Evolutionary conservation across 2,888 invertebrate genomes (phyloP), one percentile per base, ranked within the genome.

Genomic region (Ernsta delagoae): DNA sequence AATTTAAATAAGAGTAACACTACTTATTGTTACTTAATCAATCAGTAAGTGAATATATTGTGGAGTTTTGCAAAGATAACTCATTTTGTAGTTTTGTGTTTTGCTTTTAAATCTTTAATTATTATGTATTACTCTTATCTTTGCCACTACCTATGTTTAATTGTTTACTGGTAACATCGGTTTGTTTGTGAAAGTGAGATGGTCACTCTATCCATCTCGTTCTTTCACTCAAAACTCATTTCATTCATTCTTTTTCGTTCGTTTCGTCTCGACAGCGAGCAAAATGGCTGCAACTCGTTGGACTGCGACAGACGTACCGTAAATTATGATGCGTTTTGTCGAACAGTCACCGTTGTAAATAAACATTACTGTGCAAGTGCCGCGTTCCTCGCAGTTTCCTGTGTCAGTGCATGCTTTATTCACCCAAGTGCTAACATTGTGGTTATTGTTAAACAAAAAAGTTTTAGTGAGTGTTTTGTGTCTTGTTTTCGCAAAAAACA

Each of bases 281-380:
- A 91, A 92, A 89, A 92, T 92, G 92, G 92, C 92, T 82, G 92
- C 86, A 83, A 77, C 79, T 83, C 85, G 82, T 85, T 84, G 82
- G 83, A 84, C 82, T 85, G 78, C 82, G 88, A 77, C 80, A 85
- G 92, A 92, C 92, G 92, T 92, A 86, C 84, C 83, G 78, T 78
- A 75, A 79, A 85, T 2, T 39, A 39, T 78, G 84, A 82, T 83
- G 78, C 75, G 79, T 82, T 81, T 81, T 80, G 78, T 85, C 78
- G 78, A 84, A 81, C 80, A 77, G 78, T 83, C 77, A 76, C 77
- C 73, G 75, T 82, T 82, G 86, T 90, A 87, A 90, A 89, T 88
- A 90, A 90, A 88, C 83, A 83, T 80, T 82, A 79, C 72, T 77
- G 82, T 83, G 78, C 71, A 78, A 82, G 84, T 85, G 81, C 75